Evolutionary conservation across 1,140 invertebrate genomes (phyloP).

Genomic region (Drosophila pachea): DNA sequence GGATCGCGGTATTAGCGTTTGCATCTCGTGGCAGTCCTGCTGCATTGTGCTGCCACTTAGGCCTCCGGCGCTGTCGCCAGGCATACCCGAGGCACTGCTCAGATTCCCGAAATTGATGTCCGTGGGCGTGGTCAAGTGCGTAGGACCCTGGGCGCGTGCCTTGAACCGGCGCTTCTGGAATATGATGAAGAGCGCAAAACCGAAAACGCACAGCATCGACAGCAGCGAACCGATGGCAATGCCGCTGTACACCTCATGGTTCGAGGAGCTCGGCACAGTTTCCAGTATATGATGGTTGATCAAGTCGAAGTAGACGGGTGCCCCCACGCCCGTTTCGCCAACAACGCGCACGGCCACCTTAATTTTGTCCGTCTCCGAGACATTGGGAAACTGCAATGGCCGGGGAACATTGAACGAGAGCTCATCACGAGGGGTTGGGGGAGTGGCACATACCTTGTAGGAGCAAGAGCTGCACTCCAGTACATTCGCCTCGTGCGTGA

Average conservation of each 20-base stretch:
- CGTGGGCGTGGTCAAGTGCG: constrained; percentile 66
- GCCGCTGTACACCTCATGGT: constrained; percentile 66
- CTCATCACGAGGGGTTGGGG: neutral
- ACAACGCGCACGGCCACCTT: constrained; percentile 73
- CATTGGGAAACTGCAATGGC: constrained; percentile 67
- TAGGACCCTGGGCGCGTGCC: constrained; percentile 66
- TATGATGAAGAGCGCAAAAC: constrained; percentile 71
- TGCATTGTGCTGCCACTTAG: constrained; percentile 68
- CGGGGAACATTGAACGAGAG: neutral
- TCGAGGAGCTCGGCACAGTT: constrained; percentile 30
- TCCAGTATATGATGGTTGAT: constrained; percentile 52
- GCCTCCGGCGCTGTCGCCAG: constrained; percentile 68
- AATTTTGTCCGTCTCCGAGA: constrained; percentile 70
- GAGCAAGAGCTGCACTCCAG: constrained; percentile 53
- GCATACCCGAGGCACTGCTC: constrained; percentile 67
- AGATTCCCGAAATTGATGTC: constrained; percentile 73
- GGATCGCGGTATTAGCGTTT: constrained; percentile 73
- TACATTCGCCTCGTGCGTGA: constrained; percentile 69
- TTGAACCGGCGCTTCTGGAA: constrained; percentile 70
- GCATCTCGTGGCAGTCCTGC: constrained; percentile 77
- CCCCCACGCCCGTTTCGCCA: constrained; percentile 71
- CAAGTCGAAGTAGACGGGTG: constrained; percentile 72
- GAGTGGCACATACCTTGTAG: constrained; percentile 51
- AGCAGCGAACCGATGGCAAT: constrained; percentile 73
- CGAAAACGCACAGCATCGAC: constrained; percentile 61